Evolutionary conservation across 2,797 vertebrate genomes (phyloP).

Genomic region (Phalanger gymnotis): DNA sequence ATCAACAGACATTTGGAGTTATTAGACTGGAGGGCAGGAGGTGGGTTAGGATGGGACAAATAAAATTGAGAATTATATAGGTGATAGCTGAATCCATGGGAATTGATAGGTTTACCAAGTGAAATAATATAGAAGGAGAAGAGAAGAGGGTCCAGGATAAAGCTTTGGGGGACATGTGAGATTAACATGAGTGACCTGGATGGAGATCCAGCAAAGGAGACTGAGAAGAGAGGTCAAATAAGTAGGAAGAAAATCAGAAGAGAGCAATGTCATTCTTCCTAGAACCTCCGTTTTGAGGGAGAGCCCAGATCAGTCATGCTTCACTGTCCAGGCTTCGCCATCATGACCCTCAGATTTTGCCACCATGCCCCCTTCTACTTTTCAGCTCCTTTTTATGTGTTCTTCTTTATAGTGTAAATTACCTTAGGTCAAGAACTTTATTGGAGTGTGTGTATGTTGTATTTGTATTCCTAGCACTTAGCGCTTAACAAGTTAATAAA

Average conservation of each 20-base stretch:
- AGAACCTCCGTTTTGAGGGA: neutral
- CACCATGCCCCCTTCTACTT: neutral
- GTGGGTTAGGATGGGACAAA: neutral
- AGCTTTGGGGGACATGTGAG: neutral
- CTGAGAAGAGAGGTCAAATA: neutral
- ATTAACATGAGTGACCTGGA: neutral
- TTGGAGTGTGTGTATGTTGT: neutral
- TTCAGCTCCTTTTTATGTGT: neutral
- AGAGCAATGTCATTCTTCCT: neutral
- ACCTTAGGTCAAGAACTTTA: neutral
- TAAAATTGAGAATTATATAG: neutral
- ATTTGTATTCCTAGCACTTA: neutral
- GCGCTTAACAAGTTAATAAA: neutral
- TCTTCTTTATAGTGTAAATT: neutral
- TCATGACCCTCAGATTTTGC: neutral
- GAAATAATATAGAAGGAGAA: conserved; percentile 9
- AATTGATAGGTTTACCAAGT: neutral
- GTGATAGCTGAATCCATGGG: neutral
- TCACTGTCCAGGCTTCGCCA: neutral
- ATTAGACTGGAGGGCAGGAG: neutral
- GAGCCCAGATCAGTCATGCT: neutral
- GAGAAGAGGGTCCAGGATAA: neutral
- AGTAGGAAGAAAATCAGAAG: neutral
- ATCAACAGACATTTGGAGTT: neutral
- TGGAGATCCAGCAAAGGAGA: neutral